Evolutionary conservation across 2,113 vertebrate species (phyloP), one percentile per base, ranked within the genome.

Genomic region (Oryzias woworae): DNA sequence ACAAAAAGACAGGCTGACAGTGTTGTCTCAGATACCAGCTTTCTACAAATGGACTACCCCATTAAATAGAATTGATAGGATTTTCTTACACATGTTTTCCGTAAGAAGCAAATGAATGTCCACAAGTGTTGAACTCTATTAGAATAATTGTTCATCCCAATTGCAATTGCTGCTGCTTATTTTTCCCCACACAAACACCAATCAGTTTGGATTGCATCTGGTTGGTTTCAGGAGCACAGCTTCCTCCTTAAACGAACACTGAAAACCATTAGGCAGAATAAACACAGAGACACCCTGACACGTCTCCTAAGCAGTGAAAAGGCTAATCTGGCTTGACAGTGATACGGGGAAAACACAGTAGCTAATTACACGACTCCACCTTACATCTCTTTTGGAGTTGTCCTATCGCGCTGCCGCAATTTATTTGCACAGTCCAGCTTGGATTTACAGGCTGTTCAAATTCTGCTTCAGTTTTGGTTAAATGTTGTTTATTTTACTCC

Each of bases 21-120:
- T 66, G 62, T 53, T 85, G 86, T 91, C 91, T 82, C 92, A 93
- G 92, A 92, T 92, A 92, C 90, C 92, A 91, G 88, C 77, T 58
- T 36, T 36, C 36, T 36, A 75, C 41, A 31, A 62, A 61, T 48
- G 56, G 58, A 66, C 56, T 80, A 42, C 67, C 74, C 50, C 45
- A 24, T 62, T 56, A 46, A 58, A 53, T 36, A 36, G 36, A 36
- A 36, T 36, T 36, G 36, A 36, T 36, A 36, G 36, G 36, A 36
- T 36, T 36, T 36, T 36, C 36, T 36, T 36, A 12, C 36, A 36
- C 36, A 36, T 86, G 62, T 68, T 22, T 57, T 66, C 63, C 49
- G 49, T 47, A 42, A 62, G 42, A 68, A 60, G 75, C 67, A 79
- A 81, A 88, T 78, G 58, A 81, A 79, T 67, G 60, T 79, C 71